Evolutionary conservation across 1,140 invertebrate species (phyloP), one percentile per base, ranked within the genome.

Genomic region (Geopemphigus sp.): DNA sequence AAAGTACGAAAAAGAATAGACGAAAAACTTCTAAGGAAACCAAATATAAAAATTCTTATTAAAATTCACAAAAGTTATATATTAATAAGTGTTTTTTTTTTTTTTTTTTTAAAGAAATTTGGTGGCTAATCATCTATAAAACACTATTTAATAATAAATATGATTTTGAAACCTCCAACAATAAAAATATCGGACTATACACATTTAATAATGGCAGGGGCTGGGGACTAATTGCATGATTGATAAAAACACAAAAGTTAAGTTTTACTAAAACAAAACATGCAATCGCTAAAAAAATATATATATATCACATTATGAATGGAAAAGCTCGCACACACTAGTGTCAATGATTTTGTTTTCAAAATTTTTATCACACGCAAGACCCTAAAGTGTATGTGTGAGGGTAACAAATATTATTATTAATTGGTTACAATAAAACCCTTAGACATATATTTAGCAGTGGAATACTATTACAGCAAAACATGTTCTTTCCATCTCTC

Each of bases 271-370:
- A 61, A 78, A 78, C 57, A 19, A 59, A 78, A 78, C 74, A 78
- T 78, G 74, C 74, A 78, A 61, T 63, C 24, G 74, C 74, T 78
- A 78, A 68, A 68, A 73, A 73, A 56, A 59, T 63, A 47, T n/a
- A 19, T 78, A n/a, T n/a, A n/a, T 78, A 78, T 78, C 74, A 78
- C 74, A 78, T 72, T 78, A 78, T 78, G 57, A 78, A 78, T 78
- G 74, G 74, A 78, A 78, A 78, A 78, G 74, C 74, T 78, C 74
- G 74, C 56, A 57, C 57, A 78, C 39, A 59, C 57, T 63, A 61
- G 56, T 78, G 57, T 78, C 54, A 56, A 15, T 78, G 56, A 17
- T 74, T 78, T 63, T 61, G 24, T 47, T 47, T 78, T 78, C n/a
- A 59, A 26, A 74, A n/a, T n/a, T 45, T 57, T 78, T 59, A 78